Evolutionary conservation across 2,888 invertebrate genomes (phyloP).

Genomic region (Agrotis ipsilon): DNA sequence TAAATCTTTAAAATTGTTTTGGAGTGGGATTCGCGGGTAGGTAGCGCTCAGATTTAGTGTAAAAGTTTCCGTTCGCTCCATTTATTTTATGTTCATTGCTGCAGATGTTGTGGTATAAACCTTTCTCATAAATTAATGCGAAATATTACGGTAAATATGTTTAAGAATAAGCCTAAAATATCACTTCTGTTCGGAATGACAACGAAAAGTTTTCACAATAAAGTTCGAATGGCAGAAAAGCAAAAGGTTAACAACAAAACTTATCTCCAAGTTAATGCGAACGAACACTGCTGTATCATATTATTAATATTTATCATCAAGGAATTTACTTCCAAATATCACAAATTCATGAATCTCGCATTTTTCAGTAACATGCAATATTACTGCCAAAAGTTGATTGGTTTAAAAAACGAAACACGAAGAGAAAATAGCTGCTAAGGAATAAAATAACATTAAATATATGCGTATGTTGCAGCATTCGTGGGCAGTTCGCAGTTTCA

Average conservation of each 20-base stretch:
- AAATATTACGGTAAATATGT: constrained; percentile 23
- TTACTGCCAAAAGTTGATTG: background rate
- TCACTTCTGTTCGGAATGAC: background rate
- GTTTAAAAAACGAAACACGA: background rate
- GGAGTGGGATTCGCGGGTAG: constrained; percentile 58
- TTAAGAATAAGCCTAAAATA: constrained; percentile 10
- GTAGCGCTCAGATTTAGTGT: constrained; percentile 52
- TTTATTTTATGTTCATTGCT: constrained; percentile 57
- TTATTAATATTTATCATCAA: background rate
- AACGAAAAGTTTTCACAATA: background rate
- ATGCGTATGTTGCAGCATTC: constrained; percentile 53
- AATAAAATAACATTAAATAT: constrained; percentile 56
- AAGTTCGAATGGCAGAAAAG: too few species aligned
- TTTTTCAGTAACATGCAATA: constrained; percentile 1
- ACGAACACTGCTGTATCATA: background rate
- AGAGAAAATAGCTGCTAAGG: constrained; percentile 32
- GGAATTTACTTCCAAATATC: constrained; percentile 2
- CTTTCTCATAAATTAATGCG: constrained; percentile 38
- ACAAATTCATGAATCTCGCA: constrained; percentile 14
- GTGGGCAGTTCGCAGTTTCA: constrained; percentile 71
- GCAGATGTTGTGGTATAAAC: constrained; percentile 47
- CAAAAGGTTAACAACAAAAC: background rate
- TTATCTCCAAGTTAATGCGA: constrained; percentile 14
- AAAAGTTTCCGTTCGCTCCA: constrained; percentile 52
- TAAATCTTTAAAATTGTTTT: constrained; percentile 64